phyloP scores from a whole-genome alignment of 2,797 vertebrate genomes.

The Podarcis siculus region DNA sequence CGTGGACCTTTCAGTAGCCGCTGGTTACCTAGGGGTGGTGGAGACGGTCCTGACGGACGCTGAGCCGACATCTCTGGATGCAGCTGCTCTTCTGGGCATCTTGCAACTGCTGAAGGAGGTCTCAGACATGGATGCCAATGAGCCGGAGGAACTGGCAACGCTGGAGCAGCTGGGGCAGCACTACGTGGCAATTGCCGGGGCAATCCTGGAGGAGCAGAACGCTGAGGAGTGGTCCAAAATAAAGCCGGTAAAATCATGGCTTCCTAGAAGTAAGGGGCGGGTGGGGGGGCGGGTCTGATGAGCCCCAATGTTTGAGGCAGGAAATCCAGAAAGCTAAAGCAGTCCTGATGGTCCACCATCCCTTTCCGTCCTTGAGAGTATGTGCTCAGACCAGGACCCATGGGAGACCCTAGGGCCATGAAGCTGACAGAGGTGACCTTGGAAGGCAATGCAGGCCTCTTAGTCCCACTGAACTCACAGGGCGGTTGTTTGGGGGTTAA shows the following conservation, averaged over 20 bases:
- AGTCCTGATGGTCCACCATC: no score
- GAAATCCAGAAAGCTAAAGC: background rate
- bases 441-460: background rate
- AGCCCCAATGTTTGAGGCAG: background rate
- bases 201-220: constrained; percentile 82
- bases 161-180: constrained; percentile 78
- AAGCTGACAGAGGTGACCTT: no score
- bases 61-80: constrained; percentile 70
- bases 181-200: constrained; percentile 81
- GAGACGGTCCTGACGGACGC: constrained; percentile 76
- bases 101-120: constrained; percentile 82
- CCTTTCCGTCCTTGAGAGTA: no score
- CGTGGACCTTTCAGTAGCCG: constrained; percentile 75
- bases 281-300: no score
- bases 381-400: no score
- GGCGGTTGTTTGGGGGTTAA: no score
- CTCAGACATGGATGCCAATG: constrained; percentile 72
- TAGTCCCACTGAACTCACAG: no score
- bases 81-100: constrained; percentile 82
- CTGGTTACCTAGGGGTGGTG: constrained; percentile 77
- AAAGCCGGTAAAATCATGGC: constrained; percentile 78
- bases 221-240: constrained; percentile 81
- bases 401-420: no score
- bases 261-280: background rate
- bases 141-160: constrained; percentile 66